Evolutionary conservation across 2,888 invertebrate species (phyloP), one percentile per base, ranked within the genome.

Genomic region (Argyresthia albistria): DNA sequence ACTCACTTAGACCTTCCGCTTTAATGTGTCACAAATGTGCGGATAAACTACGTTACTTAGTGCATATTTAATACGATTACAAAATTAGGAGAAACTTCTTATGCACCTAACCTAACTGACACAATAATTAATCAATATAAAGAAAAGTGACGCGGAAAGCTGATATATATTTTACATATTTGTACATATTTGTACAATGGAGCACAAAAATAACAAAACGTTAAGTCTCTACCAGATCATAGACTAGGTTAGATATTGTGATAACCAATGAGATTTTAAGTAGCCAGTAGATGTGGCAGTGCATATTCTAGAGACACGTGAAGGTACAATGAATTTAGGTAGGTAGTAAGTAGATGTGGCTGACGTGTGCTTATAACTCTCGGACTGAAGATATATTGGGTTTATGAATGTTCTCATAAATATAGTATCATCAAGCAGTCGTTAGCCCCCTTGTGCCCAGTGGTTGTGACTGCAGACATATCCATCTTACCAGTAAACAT

Each of bases 391-490:
- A 10, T 14, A 16, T 11, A 25, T 35, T 25, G 10, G 25, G 3
- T 35, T 35, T 47, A 47, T 35, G 11, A 25, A 35, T 47, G 35
- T 35, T 12, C 11, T 47, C n/a, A 12, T 47, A 35, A 47, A 46
- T 39, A 35, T 35, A 37, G 48, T 46, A 25, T 46, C 46, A 11
- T n/a, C 76, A 75, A 79, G 76, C 76, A 63, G 61, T 65, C 65
- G 58, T 62, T 25, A 63, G 63, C 64, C 69, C 62, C 66, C 66
- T 65, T 64, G 69, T 64, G 66, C 67, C 67, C 69, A 62, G 75
- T 68, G 84, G 86, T 86, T 87, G 86, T 86, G 86, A 86, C 80
- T 76, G 82, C 82, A 79, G 65, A 81, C 84, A 84, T 83, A 84
- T 84, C 86, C 73, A 62, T 59, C 49, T 57, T 57, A 57, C 51